Evolutionary conservation across 2,797 vertebrate species (phyloP).

Genomic region (Danio kyathit): DNA sequence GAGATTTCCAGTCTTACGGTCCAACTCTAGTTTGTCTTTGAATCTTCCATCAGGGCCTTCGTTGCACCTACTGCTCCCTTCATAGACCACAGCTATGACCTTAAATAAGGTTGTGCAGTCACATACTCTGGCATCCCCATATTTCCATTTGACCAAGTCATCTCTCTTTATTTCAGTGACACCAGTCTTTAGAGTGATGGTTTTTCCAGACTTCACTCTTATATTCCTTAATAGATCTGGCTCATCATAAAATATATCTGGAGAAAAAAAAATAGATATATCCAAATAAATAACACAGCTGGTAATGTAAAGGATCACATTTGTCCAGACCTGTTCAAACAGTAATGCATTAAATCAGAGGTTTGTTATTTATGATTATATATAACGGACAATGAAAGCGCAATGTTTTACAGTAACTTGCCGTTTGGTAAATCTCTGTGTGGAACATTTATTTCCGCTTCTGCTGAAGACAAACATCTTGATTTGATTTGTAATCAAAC

Average conservation of each 20-base stretch:
- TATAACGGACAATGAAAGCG: background rate
- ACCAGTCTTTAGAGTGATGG: background rate
- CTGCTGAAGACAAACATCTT: background rate
- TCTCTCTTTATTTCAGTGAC: background rate
- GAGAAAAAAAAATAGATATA: background rate
- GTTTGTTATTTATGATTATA: background rate
- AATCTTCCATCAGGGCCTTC: background rate
- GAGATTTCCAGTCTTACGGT: slow-evolving; percentile 5
- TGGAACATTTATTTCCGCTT: background rate
- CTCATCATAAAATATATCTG: background rate
- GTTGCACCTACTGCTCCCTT: accelerated
- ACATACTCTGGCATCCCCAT: background rate
- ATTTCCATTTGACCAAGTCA: background rate
- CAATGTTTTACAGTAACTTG: background rate
- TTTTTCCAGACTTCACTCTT: background rate
- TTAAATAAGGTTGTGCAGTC: background rate
- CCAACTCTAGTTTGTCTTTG: background rate
- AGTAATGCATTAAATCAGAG: background rate
- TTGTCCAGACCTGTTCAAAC: background rate
- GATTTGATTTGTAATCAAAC: too few relatives aligned
- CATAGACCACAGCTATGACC: background rate
- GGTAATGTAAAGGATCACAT: background rate
- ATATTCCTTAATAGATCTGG: background rate
- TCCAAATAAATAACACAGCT: too few relatives aligned
- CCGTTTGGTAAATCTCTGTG: background rate